These are phyloP conservation scores for Amia ocellicauda DNA, from an alignment of 2,113 vertebrate genomes.

Conservation along the genomic window DNA sequence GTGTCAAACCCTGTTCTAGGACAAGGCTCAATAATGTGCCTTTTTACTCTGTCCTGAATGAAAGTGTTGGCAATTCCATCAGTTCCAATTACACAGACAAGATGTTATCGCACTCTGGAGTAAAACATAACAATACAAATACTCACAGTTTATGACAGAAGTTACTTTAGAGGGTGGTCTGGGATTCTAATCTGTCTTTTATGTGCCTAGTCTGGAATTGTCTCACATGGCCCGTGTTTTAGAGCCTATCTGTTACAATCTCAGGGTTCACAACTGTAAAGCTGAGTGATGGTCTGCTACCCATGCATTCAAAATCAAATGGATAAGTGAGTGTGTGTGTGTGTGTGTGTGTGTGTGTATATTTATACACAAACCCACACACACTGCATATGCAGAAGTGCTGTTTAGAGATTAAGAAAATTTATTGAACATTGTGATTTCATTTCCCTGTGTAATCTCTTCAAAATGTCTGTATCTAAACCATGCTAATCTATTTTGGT, in stretches of 20 bases:
- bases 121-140: background rate
- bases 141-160: background rate
- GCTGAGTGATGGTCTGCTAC: no score
- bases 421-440: no score
- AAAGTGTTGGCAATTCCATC: slow-evolving; percentile 14
- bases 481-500: slow-evolving; percentile 5
- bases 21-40: background rate
- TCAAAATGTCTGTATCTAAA: background rate
- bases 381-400: no score
- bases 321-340: no score
- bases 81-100: slow-evolving; percentile 10
- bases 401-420: no score
- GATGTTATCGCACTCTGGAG: slow-evolving; percentile 3
- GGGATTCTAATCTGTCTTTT: background rate
- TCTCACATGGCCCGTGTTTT: background rate
- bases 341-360: no score
- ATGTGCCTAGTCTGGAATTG: background rate
- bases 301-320: no score
- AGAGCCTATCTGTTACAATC: background rate
- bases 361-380: no score
- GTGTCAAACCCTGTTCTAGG: no score
- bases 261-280: background rate
- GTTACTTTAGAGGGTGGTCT: no score
- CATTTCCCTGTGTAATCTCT: no score
- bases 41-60: background rate